A percentile compares a stretch with the other conserved stretches of the same genome.
These are phyloP conservation scores for Octomys mimax DNA, from an alignment of 2,797 vertebrate species.

Conservation along the genomic window DNA sequence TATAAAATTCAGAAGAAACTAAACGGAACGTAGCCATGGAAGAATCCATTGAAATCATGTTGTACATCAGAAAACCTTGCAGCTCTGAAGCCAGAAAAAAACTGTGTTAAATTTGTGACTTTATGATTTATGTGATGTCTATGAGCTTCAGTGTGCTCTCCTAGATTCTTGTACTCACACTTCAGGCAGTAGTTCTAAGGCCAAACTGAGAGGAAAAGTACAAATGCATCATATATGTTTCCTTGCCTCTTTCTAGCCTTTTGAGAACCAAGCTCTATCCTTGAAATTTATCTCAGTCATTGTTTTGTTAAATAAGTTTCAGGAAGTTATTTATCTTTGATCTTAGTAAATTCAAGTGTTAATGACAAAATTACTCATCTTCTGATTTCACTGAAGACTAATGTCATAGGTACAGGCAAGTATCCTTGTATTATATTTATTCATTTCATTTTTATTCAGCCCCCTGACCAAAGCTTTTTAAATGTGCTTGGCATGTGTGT, in stretches of 20 bases:
- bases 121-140: not conserved
- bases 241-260: not conserved
- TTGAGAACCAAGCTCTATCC: not conserved
- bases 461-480: not conserved
- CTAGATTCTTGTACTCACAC: not conserved
- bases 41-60: constrained; percentile 3
- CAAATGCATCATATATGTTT: not conserved
- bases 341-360: not conserved
- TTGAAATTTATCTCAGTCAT: not conserved
- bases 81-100: constrained; percentile 35
- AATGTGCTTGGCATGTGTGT: not conserved
- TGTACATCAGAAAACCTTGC: not conserved
- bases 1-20: constrained; percentile 60
- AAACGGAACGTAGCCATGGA: not conserved
- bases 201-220: not conserved
- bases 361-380: not conserved
- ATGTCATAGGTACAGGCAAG: fast-evolving
- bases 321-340: not conserved
- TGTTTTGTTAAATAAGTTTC: not conserved
- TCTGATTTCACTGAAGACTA: not conserved
- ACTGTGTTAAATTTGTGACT: not conserved
- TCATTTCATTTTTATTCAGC: constrained; percentile 25
- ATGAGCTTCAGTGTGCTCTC: not conserved
- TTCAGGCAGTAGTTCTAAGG: not conserved
- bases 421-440: not conserved